phyloP scores from a whole-genome alignment of 2,888 invertebrate genomes.

The Nephrotoma appendiculata region DNA sequence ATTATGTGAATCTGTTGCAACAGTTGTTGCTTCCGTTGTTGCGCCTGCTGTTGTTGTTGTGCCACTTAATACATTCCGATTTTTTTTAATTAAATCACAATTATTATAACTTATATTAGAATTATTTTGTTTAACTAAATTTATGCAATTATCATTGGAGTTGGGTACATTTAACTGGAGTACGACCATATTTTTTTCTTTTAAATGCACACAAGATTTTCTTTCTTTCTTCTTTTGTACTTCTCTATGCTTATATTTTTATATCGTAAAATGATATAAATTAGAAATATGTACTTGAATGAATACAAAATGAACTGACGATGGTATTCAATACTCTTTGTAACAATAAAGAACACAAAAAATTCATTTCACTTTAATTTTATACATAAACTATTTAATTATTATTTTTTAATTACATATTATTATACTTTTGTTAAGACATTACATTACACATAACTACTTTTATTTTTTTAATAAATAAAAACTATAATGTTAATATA shows the following conservation, averaged over 20 bases:
- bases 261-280: background rate
- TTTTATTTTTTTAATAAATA: background rate
- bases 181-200: background rate
- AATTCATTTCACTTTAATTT: background rate
- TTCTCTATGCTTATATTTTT: background rate
- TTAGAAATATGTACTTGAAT: background rate
- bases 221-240: background rate
- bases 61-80: background rate
- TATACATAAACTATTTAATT: background rate
- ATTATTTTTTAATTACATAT: background rate
- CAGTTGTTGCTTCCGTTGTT: background rate
- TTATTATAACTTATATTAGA: background rate
- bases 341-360: background rate
- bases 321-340: background rate
- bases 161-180: background rate
- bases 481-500: background rate
- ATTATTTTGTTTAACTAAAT: background rate
- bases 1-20: background rate
- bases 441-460: too few relatives aligned
- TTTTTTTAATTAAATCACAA: background rate
- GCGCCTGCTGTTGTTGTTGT: background rate
- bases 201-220: background rate
- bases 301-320: background rate
- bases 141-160: background rate
- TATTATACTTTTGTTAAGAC: too few relatives aligned